Percentiles rank a stretch among this genome's conserved stretches.
Conservation (phyloP, 2,797 vertebrate genomes). For the Sus cebifrons region DNA sequence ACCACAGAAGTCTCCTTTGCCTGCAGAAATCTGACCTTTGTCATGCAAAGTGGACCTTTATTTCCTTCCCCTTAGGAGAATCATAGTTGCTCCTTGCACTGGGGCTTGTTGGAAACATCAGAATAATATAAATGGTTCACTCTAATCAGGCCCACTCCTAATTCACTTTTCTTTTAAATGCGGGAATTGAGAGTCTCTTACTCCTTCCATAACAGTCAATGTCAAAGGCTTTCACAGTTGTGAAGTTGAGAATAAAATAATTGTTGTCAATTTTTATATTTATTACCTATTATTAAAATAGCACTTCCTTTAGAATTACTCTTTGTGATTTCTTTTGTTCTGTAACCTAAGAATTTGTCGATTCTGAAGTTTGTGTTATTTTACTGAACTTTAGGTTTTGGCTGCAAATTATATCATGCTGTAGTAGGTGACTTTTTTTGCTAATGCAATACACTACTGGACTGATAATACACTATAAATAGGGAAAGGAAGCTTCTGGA, state of each 20-base stretch:
- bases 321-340: constrained; percentile 50
- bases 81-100: constrained; percentile 75
- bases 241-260: constrained; percentile 64
- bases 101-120: constrained; percentile 75
- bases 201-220: not conserved
- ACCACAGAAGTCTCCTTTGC: constrained; percentile 88
- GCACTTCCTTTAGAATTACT: not conserved
- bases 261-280: constrained; percentile 1
- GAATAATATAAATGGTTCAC: constrained; percentile 73
- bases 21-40: constrained; percentile 92
- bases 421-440: not conserved
- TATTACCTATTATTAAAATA: not conserved
- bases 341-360: not conserved
- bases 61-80: constrained; percentile 88
- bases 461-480: constrained; percentile 47
- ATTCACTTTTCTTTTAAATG: constrained; percentile 29
- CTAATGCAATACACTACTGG: not conserved
- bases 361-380: constrained; percentile 58
- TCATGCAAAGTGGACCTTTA: constrained; percentile 90
- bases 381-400: constrained; percentile 40
- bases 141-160: constrained; percentile 1
- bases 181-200: not conserved
- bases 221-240: constrained; percentile 10
- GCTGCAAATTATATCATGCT: not conserved
- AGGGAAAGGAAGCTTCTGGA: constrained; percentile 57